Evolutionary conservation across 2,888 invertebrate genomes (phyloP), one percentile per base, ranked within the genome.

Genomic region (Theretra japonica): DNA sequence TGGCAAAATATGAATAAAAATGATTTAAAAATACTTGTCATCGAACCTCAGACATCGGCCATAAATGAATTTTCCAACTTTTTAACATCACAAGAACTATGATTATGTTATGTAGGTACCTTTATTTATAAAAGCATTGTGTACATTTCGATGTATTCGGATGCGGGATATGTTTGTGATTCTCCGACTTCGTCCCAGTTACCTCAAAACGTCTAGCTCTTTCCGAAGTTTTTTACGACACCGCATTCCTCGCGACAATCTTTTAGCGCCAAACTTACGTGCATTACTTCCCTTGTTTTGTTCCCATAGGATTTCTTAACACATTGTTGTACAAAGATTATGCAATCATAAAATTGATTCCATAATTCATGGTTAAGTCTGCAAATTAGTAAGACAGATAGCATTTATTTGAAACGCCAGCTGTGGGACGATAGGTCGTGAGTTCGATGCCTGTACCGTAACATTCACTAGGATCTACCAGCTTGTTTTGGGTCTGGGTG

Each of bases 91-190:
- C n/a, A 53, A 11, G 11, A 41, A 41, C 41, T 11, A 41, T 41
- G 41, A 41, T 8, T 6, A 33, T 33, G 33, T 7, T 33, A 33
- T 0, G 33, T 33, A 4, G n/a, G 21, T 62, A 21, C 21, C 62
- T 62, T 62, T 62, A 7, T 62, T 41, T 21, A 21, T 48, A 15
- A 58, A 58, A 65, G 41, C 15, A 15, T 21, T 48, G 17, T 58
- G 4, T 21, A n/a, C 17, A 23, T 65, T 23, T 23, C 65, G 17
- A 48, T 65, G 23, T 65, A 15, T 23, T 23, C 48, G 15, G 41
- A 48, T 65, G 48, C 41, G 41, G 41, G 65, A 48, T 48, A 48
- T 65, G 48, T 65, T 65, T 65, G 48, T 23, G 62, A n/a, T 65
- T 65, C 41, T 41, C 65, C 41, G 65, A 23, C 48, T 41, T 48